Conservation (phyloP, 2,113 vertebrate genomes). For the Toxotes chatareus region DNA sequence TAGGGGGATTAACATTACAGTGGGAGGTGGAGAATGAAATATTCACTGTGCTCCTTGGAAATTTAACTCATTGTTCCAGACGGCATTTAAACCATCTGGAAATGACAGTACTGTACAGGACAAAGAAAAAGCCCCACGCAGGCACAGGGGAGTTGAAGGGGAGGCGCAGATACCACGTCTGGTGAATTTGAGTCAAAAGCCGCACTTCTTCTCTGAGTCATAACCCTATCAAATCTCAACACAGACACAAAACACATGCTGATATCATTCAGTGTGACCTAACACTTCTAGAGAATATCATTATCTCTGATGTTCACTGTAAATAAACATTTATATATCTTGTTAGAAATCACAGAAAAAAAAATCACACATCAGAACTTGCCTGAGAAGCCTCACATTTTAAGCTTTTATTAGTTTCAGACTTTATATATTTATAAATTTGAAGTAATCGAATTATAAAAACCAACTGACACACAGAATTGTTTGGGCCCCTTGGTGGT, state of each 20-base stretch:
- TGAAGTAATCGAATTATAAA: not conserved
- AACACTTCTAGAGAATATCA: too few relatives aligned
- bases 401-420: too few relatives aligned
- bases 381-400: too few relatives aligned
- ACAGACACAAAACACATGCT: not conserved
- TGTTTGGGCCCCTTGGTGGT: not conserved
- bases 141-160: too few relatives aligned
- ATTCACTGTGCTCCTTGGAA: not conserved
- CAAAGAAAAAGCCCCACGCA: too few relatives aligned
- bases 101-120: not conserved
- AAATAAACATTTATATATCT: too few relatives aligned
- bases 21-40: not conserved
- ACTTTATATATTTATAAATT: too few relatives aligned
- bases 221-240: not conserved
- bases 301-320: too few relatives aligned
- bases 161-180: not conserved
- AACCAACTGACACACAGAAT: not conserved
- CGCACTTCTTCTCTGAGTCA: not conserved
- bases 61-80: not conserved
- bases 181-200: too few relatives aligned
- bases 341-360: too few relatives aligned
- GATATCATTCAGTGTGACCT: not conserved
- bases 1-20: not conserved
- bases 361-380: too few relatives aligned
- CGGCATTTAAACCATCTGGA: not conserved